Conservation (phyloP, 2,797 vertebrate genomes). For the Gobio occitaniae region DNA sequence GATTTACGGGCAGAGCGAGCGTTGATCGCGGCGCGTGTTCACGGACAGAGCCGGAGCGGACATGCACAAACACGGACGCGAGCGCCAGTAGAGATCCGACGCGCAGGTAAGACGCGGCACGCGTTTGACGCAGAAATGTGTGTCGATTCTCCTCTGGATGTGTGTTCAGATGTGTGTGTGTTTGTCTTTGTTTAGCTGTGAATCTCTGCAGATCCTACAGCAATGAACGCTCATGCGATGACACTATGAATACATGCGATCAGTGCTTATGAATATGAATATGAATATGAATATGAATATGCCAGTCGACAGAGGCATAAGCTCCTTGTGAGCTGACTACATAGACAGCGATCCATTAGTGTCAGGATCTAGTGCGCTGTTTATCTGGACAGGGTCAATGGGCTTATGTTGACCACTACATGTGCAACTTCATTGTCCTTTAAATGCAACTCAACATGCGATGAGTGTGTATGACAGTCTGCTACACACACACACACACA, state of each 20-base stretch:
- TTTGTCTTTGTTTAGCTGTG: constrained; percentile 4
- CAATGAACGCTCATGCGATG: background rate
- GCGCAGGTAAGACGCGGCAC: constrained; percentile 38
- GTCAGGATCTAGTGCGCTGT: background rate
- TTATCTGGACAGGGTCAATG: background rate
- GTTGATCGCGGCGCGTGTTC: background rate
- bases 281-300: background rate
- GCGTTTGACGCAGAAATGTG: constrained; percentile 26
- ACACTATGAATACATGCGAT: background rate
- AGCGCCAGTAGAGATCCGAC: background rate
- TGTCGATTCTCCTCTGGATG: background rate
- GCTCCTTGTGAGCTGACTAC: background rate
- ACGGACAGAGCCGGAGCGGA: background rate
- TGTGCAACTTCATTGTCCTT: background rate
- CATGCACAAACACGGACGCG: background rate
- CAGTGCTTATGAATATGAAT: background rate
- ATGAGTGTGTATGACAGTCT: background rate
- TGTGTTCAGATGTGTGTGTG: background rate
- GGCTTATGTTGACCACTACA: background rate
- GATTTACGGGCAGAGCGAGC: background rate
- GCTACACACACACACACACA: background rate
- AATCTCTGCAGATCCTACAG: background rate
- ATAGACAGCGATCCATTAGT: background rate
- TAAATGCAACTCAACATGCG: background rate
- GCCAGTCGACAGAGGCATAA: background rate